These are phyloP conservation scores for Chauna torquata DNA, from an alignment of 2,113 vertebrate genomes.

Conservation along the genomic window DNA sequence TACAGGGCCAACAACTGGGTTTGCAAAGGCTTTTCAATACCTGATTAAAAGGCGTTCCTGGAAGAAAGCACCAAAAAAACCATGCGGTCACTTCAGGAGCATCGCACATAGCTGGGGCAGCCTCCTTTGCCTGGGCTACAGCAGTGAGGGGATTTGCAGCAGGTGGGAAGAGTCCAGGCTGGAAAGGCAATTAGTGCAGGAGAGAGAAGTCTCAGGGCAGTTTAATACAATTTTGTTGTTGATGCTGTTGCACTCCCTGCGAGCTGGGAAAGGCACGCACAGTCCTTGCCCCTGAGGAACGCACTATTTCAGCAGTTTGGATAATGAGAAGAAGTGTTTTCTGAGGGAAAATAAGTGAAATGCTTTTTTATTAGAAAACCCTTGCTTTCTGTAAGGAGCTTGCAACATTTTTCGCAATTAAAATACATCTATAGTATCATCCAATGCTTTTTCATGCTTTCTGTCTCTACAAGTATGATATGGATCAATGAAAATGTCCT, in stretches of 20 bases:
- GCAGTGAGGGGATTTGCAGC: neutral
- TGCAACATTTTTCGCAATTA: constrained; percentile 15
- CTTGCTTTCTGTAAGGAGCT: neutral
- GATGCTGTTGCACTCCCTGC: fast-evolving
- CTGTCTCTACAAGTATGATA: neutral
- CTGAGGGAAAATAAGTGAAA: neutral
- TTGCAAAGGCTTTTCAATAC: neutral
- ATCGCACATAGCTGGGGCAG: fast-evolving
- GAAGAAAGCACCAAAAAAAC: neutral
- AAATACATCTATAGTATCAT: neutral
- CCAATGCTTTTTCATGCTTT: neutral
- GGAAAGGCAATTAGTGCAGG: neutral
- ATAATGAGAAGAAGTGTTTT: neutral
- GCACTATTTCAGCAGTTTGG: fast-evolving
- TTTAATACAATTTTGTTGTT: neutral
- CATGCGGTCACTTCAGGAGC: neutral
- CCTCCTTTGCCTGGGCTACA: neutral
- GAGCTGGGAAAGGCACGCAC: neutral
- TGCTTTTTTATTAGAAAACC: neutral
- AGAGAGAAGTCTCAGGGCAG: neutral
- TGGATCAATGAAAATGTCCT: constrained; percentile 59
- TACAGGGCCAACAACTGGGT: neutral
- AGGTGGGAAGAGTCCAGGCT: neutral
- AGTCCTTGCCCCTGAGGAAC: neutral
- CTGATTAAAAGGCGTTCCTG: neutral